Evolutionary conservation across 2,888 invertebrate genomes (phyloP).

Genomic region (Achlya flavicornis): DNA sequence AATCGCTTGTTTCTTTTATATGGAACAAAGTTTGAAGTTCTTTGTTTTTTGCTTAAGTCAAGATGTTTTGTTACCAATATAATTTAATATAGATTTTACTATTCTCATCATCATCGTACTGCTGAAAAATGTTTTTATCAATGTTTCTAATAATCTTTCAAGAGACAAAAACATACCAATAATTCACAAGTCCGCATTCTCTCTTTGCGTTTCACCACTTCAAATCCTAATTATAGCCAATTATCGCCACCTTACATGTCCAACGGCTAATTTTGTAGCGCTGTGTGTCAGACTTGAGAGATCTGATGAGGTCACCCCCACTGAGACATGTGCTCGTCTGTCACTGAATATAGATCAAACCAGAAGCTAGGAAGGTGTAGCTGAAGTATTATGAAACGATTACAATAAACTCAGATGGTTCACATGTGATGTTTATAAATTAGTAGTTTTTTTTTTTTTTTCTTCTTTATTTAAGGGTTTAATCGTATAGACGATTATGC

Average conservation of each 20-base stretch:
- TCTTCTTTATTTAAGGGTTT: too few relatives aligned
- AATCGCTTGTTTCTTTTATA: background rate
- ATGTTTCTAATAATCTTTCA: background rate
- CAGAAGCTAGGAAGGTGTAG: background rate
- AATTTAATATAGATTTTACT: background rate
- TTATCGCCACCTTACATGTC: constrained; percentile 15
- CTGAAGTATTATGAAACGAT: too few relatives aligned
- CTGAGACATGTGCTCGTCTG: constrained; percentile 26
- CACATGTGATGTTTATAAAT: background rate
- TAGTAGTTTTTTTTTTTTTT: too few relatives aligned
- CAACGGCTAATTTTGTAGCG: constrained; percentile 17
- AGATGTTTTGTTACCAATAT: background rate
- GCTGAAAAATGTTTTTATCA: too few relatives aligned
- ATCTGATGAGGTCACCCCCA: constrained; percentile 48
- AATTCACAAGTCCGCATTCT: constrained; percentile 7
- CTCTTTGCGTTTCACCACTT: constrained; percentile 6
- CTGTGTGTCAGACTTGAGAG: constrained; percentile 34
- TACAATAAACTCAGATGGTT: too few relatives aligned
- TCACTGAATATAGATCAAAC: background rate
- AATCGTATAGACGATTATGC: too few relatives aligned
- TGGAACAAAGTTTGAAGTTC: background rate
- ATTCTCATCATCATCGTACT: too few relatives aligned
- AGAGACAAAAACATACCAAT: background rate
- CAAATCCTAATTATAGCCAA: constrained; percentile 13
- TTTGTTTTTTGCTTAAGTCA: background rate